Base-by-base conservation (phyloP, 1,140 invertebrate species). In the Drosophila yakuba region DNA sequence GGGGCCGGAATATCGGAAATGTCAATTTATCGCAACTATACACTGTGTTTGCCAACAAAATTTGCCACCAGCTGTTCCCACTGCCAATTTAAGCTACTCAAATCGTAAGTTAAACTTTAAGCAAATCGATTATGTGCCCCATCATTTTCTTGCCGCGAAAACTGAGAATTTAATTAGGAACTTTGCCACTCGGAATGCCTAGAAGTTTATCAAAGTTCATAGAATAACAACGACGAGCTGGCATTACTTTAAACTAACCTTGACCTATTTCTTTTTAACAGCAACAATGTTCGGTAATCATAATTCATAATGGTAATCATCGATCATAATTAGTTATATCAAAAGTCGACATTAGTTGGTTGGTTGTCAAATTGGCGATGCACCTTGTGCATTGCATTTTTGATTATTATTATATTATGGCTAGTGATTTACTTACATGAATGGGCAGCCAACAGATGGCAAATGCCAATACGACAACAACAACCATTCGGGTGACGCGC, bases 361-460 rank as follows among this genome's bases (percentile, higher is more conserved):
- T 4, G 1, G 4, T 12, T 52, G 2, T 2, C n/a, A 11, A 17
- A 28, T 52, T 39, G 41, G 8, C 15, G 4, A 3, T 6, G 41
- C 3, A 39, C 8, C 12, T 35, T 12, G 5, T 11, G 32, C 32
- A 32, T 32, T 32, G 28, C 28, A 32, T 32, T 2, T 47, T 11
- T 35, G 5, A 12, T n/a, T 23, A 6, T 32, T 35, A 39, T 1
- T 12, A 51, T 8, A 35, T 10, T 25, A 12, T 28, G 45, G 6
- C 36, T 14, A 10, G 45, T n/a, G 14, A 14, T 41, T 11, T 72
- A 88, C 94, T 94, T 72, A 97, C 96, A 94, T 98, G 98, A 85
- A 99, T 97, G 2, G 98, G 98, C 79, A 97, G 96, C 98, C 98
- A 99, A 93, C 98, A 99, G 38, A 98, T 93, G 10, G 98, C 98